Base-by-base conservation (phyloP, 2,797 vertebrate genomes). In the Crossoptilon crossoptilon region DNA sequence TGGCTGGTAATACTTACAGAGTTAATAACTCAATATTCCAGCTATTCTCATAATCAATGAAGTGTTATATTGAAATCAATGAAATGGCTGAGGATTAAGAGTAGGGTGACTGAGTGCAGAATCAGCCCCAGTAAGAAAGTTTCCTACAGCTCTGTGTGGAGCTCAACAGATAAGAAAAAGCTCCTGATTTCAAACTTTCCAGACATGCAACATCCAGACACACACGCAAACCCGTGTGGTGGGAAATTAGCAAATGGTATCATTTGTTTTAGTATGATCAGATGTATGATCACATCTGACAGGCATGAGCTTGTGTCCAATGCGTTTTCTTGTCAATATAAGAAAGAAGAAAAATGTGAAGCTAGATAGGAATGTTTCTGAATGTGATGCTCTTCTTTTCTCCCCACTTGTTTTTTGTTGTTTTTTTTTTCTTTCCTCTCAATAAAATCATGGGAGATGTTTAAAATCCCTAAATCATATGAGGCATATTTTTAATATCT, bases 401-500 rank as follows among this genome's bases (percentile, higher is more conserved):
- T 0, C 7, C 14, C 35, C 11, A n/a, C 73, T 49, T 39, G 72
- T 88, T 80, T 33, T 62, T 26, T 35, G 23, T 22, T 46, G 10
- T 78, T 49, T 48, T 23, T 43, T 43, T 79, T 37, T 62, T 24
- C 76, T 33, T 48, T 80, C 77, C 27, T 93, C 87, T 95, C 56
- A 68, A 62, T 79, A 91, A 92, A 95, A 79, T 66, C 53, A 83
- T 49, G 71, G 67, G 88, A 84, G 48, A 93, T 84, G 73, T 84
- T 93, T 95, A 70, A 95, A 96, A 94, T 84, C 81, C 37, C 78
- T 94, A 94, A 96, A 94, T 96, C 78, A 87, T 64, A 70, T 41
- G 80, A 88, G 85, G 86, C 91, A 92, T 96, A 95, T 96, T 96
- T 96, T 97, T 96, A 96, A 97, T 96, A 96, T 96, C 91, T 94